Evolutionary conservation across 2,888 invertebrate species (phyloP).

Genomic region (Conchocele bisecta): DNA sequence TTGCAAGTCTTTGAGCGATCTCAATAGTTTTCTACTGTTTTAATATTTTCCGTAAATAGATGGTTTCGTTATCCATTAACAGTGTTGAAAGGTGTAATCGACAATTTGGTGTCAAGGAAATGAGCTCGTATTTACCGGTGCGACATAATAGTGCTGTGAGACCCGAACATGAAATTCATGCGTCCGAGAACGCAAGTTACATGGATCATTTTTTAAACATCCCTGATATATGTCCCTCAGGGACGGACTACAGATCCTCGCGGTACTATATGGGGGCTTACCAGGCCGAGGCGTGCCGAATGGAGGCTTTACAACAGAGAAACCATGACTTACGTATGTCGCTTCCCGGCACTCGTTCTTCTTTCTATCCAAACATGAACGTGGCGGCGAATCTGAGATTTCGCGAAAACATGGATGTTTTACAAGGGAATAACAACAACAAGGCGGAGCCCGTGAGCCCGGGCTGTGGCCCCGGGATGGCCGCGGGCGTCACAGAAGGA

Average conservation of each 20-base stretch:
- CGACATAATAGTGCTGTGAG: constrained; percentile 68
- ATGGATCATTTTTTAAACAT: constrained; percentile 80
- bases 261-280: constrained; percentile 76
- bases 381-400: constrained; percentile 74
- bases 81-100: constrained; percentile 60
- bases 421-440: constrained; percentile 65
- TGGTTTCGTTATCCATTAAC: constrained; percentile 72
- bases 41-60: constrained; percentile 71
- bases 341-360: constrained; percentile 70
- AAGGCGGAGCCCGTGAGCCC: constrained; percentile 72
- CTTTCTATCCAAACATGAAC: constrained; percentile 78
- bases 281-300: constrained; percentile 76
- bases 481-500: constrained; percentile 60
- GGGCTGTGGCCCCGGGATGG: constrained; percentile 65
- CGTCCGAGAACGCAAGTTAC: constrained; percentile 71
- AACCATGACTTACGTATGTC: constrained; percentile 77
- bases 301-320: constrained; percentile 77
- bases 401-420: constrained; percentile 69
- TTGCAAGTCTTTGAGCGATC: constrained; percentile 69
- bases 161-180: constrained; percentile 67
- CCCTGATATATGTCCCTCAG: constrained; percentile 77
- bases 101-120: constrained; percentile 62
- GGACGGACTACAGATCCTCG: constrained; percentile 73
- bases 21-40: constrained; percentile 72
- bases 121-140: constrained; percentile 79